phyloP scores from a whole-genome alignment of 2,888 invertebrate genomes.

The Epirrhoe tristata region DNA sequence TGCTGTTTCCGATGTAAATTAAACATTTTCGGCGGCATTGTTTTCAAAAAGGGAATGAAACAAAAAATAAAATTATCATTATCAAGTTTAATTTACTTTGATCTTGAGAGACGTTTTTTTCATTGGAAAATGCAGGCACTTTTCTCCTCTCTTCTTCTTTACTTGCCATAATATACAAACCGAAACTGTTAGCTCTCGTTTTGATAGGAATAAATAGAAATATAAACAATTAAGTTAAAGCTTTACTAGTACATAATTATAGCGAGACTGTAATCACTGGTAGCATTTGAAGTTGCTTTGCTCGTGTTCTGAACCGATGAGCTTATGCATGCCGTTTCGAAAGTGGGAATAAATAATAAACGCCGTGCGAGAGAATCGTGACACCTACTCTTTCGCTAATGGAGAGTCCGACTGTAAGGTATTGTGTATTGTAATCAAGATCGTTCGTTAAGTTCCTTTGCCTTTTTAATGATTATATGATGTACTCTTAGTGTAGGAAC shows the following conservation, averaged over 20 bases:
- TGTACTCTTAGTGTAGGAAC: constrained; percentile 40
- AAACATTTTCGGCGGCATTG: constrained; percentile 81
- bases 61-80: constrained; percentile 18
- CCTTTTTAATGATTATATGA: constrained; percentile 69
- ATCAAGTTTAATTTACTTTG: constrained; percentile 11
- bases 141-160: neutral
- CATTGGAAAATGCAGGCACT: constrained; percentile 1
- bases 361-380: constrained; percentile 76
- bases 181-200: neutral
- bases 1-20: constrained; percentile 79
- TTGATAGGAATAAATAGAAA: neutral
- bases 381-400: constrained; percentile 81
- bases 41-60: constrained; percentile 53
- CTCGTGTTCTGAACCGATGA: constrained; percentile 60
- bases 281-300: constrained; percentile 64
- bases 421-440: constrained; percentile 78
- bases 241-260: constrained; percentile 22
- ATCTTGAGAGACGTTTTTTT: neutral
- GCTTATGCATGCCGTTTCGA: constrained; percentile 64
- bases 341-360: constrained; percentile 80
- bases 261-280: constrained; percentile 25
- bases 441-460: constrained; percentile 69
- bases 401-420: constrained; percentile 73
- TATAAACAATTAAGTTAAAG: neutral
- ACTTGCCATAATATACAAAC: neutral